These are phyloP conservation scores for Pristis pectinata DNA, from an alignment of 2,797 vertebrate genomes.

Conservation along the genomic window DNA sequence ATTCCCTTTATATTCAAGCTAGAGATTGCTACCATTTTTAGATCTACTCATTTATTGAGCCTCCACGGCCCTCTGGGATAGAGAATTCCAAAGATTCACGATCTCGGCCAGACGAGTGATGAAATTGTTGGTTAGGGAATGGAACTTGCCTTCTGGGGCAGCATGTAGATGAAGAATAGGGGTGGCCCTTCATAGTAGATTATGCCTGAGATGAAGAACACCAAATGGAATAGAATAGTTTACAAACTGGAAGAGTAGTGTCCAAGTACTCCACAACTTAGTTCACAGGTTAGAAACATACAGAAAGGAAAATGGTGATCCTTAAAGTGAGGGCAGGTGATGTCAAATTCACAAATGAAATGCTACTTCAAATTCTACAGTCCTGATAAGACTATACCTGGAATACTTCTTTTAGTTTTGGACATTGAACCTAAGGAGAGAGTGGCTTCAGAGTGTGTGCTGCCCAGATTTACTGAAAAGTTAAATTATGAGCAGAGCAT, in stretches of 20 bases:
- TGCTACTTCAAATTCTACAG: neutral
- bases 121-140: neutral
- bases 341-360: slow-evolving; percentile 6
- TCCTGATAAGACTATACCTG: neutral
- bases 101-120: neutral
- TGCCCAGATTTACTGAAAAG: neutral
- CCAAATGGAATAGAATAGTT: neutral
- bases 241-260: neutral
- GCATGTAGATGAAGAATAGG: neutral
- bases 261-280: neutral
- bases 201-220: neutral
- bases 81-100: no score
- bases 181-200: neutral
- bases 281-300: neutral
- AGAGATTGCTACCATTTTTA: no score
- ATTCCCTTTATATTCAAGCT: no score
- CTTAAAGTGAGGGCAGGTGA: neutral
- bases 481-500: neutral
- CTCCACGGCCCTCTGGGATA: no score
- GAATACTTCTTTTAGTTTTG: neutral
- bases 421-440: neutral
- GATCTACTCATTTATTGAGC: no score
- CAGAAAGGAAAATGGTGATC: neutral
- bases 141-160: neutral
- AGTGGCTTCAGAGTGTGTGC: neutral